Base-by-base conservation (phyloP, 2,888 invertebrate species). In the Camptogramma bilineatum region DNA sequence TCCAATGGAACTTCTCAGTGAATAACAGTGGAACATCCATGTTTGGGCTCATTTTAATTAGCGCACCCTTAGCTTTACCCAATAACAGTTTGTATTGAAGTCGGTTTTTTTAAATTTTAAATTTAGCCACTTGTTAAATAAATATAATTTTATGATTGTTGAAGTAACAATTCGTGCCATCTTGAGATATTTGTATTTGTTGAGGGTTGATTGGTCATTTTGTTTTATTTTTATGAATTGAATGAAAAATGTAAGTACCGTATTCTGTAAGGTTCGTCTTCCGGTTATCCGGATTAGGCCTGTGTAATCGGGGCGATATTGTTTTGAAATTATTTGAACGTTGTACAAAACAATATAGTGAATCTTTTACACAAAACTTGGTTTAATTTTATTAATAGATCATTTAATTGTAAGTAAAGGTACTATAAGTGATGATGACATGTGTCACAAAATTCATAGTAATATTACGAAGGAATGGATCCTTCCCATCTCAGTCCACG, bases 291-390 rank as follows among this genome's bases (percentile, higher is more conserved):
- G 56, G 75, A 75, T 72, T 79, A 73, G 73, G 56, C 62, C 52
- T 53, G 84, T 89, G 87, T 87, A 86, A 85, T 73, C 64, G 77
- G 77, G 80, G 74, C 87, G 76, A 86, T 90, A 89, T 91, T 90
- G 90, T 91, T 88, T 91, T 91, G 86, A 85, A 85, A 83, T 82
- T 80, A 78, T 44, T 75, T 80, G 79, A 81, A 52, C 79, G 77
- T 70, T 86, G 83, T 87, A 85, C 90, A 88, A 88, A 90, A 89
- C 91, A 91, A 91, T 91, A 91, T 87, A 91, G 90, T 89, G 84
- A 84, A 82, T 85, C 84, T 86, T 89, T 88, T 90, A 87, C 90
- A 88, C 86, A 80, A 79, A 67, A 69, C 69, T 67, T 72, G 81
- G 71, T 87, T 86, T 77, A 81, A 28, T 64, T 54, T 18, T 50